Base-by-base conservation (phyloP, 2,888 invertebrate species). In the Acanthosepion lycidas region DNA sequence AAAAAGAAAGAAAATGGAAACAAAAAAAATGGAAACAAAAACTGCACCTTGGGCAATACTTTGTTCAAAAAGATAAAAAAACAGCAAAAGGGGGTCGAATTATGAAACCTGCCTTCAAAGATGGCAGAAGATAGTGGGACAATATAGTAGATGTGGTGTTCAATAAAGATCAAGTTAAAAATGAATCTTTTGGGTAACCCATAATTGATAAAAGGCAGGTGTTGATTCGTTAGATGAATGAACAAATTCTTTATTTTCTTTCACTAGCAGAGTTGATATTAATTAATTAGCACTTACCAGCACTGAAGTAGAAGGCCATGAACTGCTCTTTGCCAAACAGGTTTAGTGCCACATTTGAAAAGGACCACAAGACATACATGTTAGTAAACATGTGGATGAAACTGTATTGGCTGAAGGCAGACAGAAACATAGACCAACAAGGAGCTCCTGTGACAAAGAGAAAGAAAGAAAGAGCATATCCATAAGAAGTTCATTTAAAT, bases 391-490 rank as follows among this genome's bases (percentile, higher is more conserved):
- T 98, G 98, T 99, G 99, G 95, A 99, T 97, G 91, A 98, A 97
- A 1, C 98, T 98, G 96, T 98, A 98, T 97, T 99, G 99, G 96
- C 99, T 99, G 97, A 99, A 99, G 64, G 98, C 98, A n/a, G 99
- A 99, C 9, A 99, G 97, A 94, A 99, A 97, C 99, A 99, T 99
- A 8, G 99, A 99, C 97, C 98, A 98, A 97, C 98, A 99, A 94
- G 98, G 98, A 95, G 98, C 98, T 97, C 98, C 98, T 97, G 98
- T 98, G 96, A 78, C 42, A 94, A 95, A 92, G 91, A 55, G 95
- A 93, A n/a, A 59, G n/a, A 26, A 78, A 59, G 92, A 91, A 93
- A 94, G 1, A 64, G 42, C 23, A 48, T 18, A 20, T 48, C 28
- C 28, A 51, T 15, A 51, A 51, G 51, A 51, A 51, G 51, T 15